Percentiles rank a stretch among this genome's conserved stretches.
Conservation (phyloP, 2,797 vertebrate species). For the Neosalanx taihuensis region DNA sequence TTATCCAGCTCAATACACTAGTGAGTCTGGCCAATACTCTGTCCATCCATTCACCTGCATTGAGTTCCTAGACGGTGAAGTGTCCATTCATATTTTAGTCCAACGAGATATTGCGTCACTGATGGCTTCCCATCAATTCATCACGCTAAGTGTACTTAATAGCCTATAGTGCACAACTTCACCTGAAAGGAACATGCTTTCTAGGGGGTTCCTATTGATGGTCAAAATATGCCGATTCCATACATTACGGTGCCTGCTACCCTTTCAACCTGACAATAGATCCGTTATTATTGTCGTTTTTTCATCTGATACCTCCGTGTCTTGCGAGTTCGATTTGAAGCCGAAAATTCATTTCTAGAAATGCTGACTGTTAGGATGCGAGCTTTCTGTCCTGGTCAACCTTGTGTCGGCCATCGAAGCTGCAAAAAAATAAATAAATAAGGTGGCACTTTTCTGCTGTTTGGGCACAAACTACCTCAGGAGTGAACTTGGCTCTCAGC, state of each 20-base stretch:
- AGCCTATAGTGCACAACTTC: slow-evolving; percentile 56
- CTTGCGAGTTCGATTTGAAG: slow-evolving; percentile 46
- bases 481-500: slow-evolving; percentile 21
- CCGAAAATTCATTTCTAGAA: slow-evolving; percentile 65
- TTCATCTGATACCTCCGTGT: slow-evolving; percentile 7
- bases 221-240: background rate
- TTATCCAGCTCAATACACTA: slow-evolving; percentile 75
- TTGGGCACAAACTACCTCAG: slow-evolving; percentile 66
- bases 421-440: slow-evolving; percentile 76
- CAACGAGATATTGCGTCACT: slow-evolving; percentile 64
- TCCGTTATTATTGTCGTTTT: too few relatives aligned
- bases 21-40: slow-evolving; percentile 66
- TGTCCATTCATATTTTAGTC: slow-evolving; percentile 72
- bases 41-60: slow-evolving; percentile 63
- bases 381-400: slow-evolving; percentile 63
- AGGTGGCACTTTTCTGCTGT: slow-evolving; percentile 78
- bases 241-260: slow-evolving; percentile 16
- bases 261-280: slow-evolving; percentile 2
- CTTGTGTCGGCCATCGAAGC: slow-evolving; percentile 60
- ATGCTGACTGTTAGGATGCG: slow-evolving; percentile 70
- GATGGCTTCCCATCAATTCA: slow-evolving; percentile 73
- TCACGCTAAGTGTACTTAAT: slow-evolving; percentile 66
- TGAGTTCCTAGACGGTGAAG: slow-evolving; percentile 64
- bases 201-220: slow-evolving; percentile 20
- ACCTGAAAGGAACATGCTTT: slow-evolving; percentile 62